Evolutionary conservation across 1,140 invertebrate genomes (phyloP).

Genomic region (Drosophila ironensis): DNA sequence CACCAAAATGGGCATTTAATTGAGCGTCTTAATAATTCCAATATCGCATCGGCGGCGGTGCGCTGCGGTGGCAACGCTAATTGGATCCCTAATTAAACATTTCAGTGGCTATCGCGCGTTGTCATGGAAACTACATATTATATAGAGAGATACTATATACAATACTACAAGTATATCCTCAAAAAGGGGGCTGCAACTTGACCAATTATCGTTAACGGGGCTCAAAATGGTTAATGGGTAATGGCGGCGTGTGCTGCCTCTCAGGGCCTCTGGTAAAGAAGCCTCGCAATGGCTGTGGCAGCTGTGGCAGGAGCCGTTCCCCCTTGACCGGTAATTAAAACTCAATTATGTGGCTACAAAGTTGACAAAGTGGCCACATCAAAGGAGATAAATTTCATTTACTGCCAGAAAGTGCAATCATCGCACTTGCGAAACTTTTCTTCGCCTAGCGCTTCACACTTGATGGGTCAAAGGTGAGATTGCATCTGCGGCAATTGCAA

Average conservation of each 20-base stretch:
- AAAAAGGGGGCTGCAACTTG: constrained; percentile 14
- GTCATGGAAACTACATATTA: constrained; percentile 17
- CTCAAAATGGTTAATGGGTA: constrained; percentile 8
- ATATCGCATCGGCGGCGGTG: constrained; percentile 24
- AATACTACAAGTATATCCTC: neutral
- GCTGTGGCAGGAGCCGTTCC: constrained; percentile 2
- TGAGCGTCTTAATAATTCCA: constrained; percentile 46
- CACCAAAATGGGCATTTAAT: constrained; percentile 57
- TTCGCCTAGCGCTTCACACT: constrained; percentile 13
- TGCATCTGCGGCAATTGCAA: constrained; percentile 27
- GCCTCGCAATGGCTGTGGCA: constrained; percentile 10
- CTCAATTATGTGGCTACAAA: constrained; percentile 63
- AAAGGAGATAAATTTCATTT: constrained; percentile 47
- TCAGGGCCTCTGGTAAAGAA: constrained; percentile 24
- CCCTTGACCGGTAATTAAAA: constrained; percentile 49
- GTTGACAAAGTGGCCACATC: constrained; percentile 51
- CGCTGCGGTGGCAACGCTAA: constrained; percentile 48
- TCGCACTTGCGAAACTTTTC: constrained; percentile 22
- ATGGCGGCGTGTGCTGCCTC: constrained; percentile 8
- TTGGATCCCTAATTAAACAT: constrained; percentile 64
- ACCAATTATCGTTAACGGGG: constrained; percentile 40
- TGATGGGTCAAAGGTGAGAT: constrained; percentile 34
- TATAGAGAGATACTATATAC: neutral
- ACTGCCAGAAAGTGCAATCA: constrained; percentile 35
- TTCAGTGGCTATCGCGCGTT: constrained; percentile 17